A percentile compares a stretch with the other conserved stretches of the same genome.
Evolutionary conservation across 2,113 vertebrate genomes (phyloP).

Genomic region (Laticauda colubrina): DNA sequence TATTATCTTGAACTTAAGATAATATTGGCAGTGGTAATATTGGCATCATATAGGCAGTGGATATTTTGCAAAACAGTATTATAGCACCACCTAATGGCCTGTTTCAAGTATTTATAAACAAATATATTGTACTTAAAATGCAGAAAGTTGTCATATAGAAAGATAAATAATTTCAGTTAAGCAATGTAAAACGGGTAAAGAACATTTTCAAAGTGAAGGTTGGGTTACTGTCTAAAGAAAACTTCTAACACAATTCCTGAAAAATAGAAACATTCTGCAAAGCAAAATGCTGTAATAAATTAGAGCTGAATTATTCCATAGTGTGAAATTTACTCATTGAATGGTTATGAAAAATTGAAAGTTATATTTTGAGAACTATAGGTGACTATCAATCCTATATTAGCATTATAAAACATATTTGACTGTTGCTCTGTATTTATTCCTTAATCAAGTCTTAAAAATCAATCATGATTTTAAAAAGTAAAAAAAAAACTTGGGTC

Average conservation of each 20-base stretch:
- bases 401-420: not conserved
- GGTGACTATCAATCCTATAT: not conserved
- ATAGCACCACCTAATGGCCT: conserved; percentile 65
- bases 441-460: not conserved
- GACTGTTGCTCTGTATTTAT: not conserved
- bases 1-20: not conserved
- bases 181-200: not conserved
- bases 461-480: conserved; percentile 46
- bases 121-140: not conserved
- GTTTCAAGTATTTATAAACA: not conserved
- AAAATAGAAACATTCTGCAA: not conserved
- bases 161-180: not conserved
- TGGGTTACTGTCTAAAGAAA: not conserved
- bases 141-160: not conserved
- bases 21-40: too few relatives aligned
- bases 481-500: conserved; percentile 36
- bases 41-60: not conserved
- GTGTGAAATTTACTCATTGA: not conserved
- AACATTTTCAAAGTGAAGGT: not conserved
- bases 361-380: not conserved
- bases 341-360: not conserved
- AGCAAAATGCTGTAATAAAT: not conserved
- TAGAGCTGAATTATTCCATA: not conserved
- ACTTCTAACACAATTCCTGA: not conserved
- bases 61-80: conserved; percentile 27